Base-by-base conservation (phyloP, 2,888 invertebrate species). In the Drosophila merina region DNA sequence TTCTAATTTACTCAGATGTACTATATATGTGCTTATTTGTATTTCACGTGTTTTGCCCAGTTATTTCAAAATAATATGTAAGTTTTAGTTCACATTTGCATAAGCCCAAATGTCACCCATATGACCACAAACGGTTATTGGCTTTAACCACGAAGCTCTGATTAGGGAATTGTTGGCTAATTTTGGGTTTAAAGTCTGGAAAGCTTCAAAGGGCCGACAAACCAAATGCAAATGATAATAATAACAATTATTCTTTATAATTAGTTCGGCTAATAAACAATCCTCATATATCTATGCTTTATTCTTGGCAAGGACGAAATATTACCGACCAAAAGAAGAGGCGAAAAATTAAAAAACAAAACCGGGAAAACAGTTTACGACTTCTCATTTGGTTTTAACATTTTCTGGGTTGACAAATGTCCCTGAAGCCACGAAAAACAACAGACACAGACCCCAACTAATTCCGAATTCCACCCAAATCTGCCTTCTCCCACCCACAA, bases 381-480 rank as follows among this genome's bases (percentile, higher is more conserved):
- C 57, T 38, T 42, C 49, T 38, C 31, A 12, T 56, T 67, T 57
- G 28, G 25, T 31, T 44, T 25, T 42, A 31, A 14, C 40, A n/a
- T 49, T 54, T 69, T 59, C n/a, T 49, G 48, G 49, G 69, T 54
- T 71, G 71, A 70, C 62, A 54, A 71, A 71, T 62, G 60, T 62
- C 57, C 56, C 42, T 57, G 51, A 31, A 31, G 38, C 25, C 47
- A 45, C 10, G 56, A 14, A 20, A 50, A 31, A 38, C 36, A 45
- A n/a, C 8, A 47, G 20, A 26, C 9, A 9, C 10, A 7, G n/a
- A 10, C 33, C 31, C 33, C 40, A 40, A 42, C 59, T 28, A 33
- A 56, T 47, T 31, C 8, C 40, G 30, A 9, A 50, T 12, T 28
- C 20, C 20, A 38, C 33, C 7, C 47, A 5, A 36, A 36, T 4